Evolutionary conservation across 2,113 vertebrate species (phyloP).

Genomic region (Trinectes maculatus): DNA sequence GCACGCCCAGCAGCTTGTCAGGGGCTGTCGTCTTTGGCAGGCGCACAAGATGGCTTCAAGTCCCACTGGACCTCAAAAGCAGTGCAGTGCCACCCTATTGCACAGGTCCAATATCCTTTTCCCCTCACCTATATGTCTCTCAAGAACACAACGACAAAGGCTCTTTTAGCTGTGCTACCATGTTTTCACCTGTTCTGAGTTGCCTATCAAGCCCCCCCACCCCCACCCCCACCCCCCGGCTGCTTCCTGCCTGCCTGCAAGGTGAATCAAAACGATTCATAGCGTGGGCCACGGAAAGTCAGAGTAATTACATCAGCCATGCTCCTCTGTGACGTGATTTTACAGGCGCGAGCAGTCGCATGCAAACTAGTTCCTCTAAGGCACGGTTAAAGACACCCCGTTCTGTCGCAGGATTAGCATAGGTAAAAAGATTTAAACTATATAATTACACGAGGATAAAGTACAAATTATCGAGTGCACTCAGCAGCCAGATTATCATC

Average conservation of each 20-base stretch:
- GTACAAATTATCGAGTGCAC: constrained; percentile 89
- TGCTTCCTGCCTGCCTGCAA: constrained; percentile 62
- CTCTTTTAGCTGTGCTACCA: constrained; percentile 28
- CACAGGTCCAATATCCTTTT: constrained; percentile 10
- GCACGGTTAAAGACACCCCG: constrained; percentile 72
- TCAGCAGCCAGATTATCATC: constrained; percentile 90
- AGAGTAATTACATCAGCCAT: constrained; percentile 74
- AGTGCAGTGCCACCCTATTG: constrained; percentile 55
- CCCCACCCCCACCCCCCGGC: constrained; percentile 43
- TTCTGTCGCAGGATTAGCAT: constrained; percentile 84
- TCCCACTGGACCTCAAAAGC: constrained; percentile 87
- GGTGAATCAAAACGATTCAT: constrained; percentile 64
- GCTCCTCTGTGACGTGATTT: constrained; percentile 59
- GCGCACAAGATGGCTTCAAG: constrained; percentile 82
- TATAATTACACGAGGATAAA: constrained; percentile 93
- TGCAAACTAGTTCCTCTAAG: constrained; percentile 64
- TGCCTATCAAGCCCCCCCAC: too few species aligned
- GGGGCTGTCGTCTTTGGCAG: constrained; percentile 95
- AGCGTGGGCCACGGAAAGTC: constrained; percentile 71
- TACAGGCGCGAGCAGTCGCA: constrained; percentile 54
- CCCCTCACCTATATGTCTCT: constrained; percentile 36
- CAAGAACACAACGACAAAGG: constrained; percentile 26
- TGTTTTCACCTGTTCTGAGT: constrained; percentile 43
- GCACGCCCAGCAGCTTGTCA: constrained; percentile 93
- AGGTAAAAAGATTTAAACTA: constrained; percentile 89